A percentile compares a stretch with the other conserved stretches of the same genome.
Conservation (phyloP, 2,797 vertebrate species). For the Poecilia gillii region DNA sequence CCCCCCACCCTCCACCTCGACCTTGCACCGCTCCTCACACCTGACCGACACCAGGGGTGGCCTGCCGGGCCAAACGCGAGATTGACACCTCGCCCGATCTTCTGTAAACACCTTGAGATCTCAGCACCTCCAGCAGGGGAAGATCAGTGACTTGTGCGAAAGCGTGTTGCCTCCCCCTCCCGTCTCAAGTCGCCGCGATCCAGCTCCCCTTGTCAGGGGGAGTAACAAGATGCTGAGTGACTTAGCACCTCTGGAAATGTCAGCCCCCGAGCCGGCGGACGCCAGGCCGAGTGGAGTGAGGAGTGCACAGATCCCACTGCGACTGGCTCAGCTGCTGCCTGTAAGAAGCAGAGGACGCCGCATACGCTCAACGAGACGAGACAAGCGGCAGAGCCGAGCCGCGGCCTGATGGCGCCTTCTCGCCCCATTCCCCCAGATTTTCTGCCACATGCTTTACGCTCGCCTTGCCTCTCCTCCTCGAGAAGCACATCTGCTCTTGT, state of each 20-base stretch:
- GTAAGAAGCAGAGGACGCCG: conserved; percentile 50
- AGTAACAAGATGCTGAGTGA: conserved; percentile 83
- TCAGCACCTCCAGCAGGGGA: conserved; percentile 69
- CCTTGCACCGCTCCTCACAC: conserved; percentile 70
- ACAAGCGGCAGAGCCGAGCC: conserved; percentile 54
- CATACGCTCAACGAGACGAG: conserved; percentile 42
- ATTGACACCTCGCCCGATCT: conserved; percentile 74
- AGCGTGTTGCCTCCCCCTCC: conserved; percentile 53
- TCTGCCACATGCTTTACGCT: conserved; percentile 55
- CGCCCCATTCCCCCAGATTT: conserved; percentile 43
- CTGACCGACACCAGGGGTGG: conserved; percentile 70
- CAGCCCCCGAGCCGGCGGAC: conserved; percentile 73
- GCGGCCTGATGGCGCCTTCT: conserved; percentile 13
- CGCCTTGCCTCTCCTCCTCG: conserved; percentile 41
- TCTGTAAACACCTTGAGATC: conserved; percentile 82
- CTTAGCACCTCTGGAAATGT: conserved; percentile 85
- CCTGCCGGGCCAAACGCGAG: conserved; percentile 61
- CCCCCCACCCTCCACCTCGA: conserved; percentile 10
- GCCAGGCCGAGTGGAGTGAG: conserved; percentile 63
- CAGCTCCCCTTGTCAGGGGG: conserved; percentile 74
- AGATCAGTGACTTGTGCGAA: conserved; percentile 75
- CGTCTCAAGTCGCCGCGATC: conserved; percentile 62
- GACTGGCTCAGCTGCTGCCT: conserved; percentile 72
- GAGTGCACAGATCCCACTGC: conserved; percentile 48
- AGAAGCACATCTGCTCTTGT: conserved; percentile 65